These are phyloP conservation scores for Fringilla coelebs DNA, from an alignment of 2,797 vertebrate species.

Conservation along the genomic window DNA sequence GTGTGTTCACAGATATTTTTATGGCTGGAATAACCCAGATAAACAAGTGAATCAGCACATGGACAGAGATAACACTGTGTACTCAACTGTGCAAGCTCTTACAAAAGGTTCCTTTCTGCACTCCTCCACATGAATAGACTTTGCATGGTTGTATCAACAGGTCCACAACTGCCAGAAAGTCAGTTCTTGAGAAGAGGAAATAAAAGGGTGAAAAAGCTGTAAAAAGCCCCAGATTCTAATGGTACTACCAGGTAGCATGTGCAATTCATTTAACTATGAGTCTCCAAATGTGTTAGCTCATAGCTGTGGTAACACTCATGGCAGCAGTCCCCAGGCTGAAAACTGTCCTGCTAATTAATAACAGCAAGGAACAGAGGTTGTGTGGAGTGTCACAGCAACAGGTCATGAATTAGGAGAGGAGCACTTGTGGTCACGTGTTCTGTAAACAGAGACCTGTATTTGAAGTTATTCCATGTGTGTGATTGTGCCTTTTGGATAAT, in stretches of 20 bases:
- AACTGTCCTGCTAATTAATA: slow-evolving; percentile 58
- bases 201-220: not conserved
- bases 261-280: slow-evolving; percentile 19
- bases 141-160: not conserved
- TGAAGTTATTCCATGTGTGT: not conserved
- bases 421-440: not conserved
- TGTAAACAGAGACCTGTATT: not conserved
- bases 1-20: not conserved
- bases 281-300: slow-evolving; percentile 35
- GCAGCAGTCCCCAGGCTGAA: slow-evolving; percentile 6
- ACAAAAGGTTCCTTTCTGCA: not conserved
- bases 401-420: slow-evolving; percentile 38
- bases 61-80: not conserved
- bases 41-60: not conserved
- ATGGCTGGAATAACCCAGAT: not conserved
- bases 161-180: not conserved
- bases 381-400: slow-evolving; percentile 14
- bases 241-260: slow-evolving; percentile 45
- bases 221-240: not conserved
- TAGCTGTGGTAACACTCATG: slow-evolving; percentile 31
- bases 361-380: slow-evolving; percentile 45
- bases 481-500: not conserved
- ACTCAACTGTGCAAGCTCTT: not conserved
- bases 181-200: not conserved
- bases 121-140: not conserved